Percentiles rank a stretch among this genome's conserved stretches.
These are phyloP conservation scores for Gobius niger DNA, from an alignment of 2,113 vertebrate species.

Conservation along the genomic window DNA sequence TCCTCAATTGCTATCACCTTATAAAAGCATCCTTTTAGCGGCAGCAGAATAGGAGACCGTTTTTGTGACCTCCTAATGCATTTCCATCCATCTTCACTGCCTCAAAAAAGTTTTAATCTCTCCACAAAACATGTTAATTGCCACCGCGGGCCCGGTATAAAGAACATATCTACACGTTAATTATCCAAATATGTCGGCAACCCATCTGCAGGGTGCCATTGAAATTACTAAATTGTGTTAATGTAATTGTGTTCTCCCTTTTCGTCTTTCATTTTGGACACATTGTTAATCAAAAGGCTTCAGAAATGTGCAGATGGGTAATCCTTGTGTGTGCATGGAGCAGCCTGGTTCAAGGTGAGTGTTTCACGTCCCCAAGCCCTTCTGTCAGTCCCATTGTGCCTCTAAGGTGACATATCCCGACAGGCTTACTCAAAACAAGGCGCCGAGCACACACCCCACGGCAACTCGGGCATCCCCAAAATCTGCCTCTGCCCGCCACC, in stretches of 20 bases:
- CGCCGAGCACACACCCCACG: slow-evolving; percentile 38
- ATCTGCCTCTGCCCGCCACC: slow-evolving; percentile 16
- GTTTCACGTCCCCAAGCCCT: slow-evolving; percentile 72
- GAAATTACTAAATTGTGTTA: slow-evolving; percentile 78
- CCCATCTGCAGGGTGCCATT: slow-evolving; percentile 81
- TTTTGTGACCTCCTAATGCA: slow-evolving; percentile 79
- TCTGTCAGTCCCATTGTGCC: slow-evolving; percentile 72
- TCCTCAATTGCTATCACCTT: slow-evolving; percentile 77
- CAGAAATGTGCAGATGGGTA: slow-evolving; percentile 85
- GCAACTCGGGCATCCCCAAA: slow-evolving; percentile 13
- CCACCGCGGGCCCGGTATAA: slow-evolving; percentile 73
- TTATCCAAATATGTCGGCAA: slow-evolving; percentile 81
- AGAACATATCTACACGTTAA: slow-evolving; percentile 81
- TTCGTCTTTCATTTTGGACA: slow-evolving; percentile 79
- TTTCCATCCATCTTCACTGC: slow-evolving; percentile 75
- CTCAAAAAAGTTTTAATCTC: slow-evolving; percentile 82
- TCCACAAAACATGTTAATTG: slow-evolving; percentile 82
- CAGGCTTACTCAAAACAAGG: slow-evolving; percentile 57
- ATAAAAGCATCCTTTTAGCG: slow-evolving; percentile 80
- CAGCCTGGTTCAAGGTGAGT: slow-evolving; percentile 81
- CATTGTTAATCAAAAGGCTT: slow-evolving; percentile 82
- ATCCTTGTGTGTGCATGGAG: slow-evolving; percentile 76
- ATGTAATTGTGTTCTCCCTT: slow-evolving; percentile 57
- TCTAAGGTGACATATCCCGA: slow-evolving; percentile 69
- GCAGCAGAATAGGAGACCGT: slow-evolving; percentile 75